Base-by-base conservation (phyloP, 2,888 invertebrate genomes). In the Drosophila maculinotata region DNA sequence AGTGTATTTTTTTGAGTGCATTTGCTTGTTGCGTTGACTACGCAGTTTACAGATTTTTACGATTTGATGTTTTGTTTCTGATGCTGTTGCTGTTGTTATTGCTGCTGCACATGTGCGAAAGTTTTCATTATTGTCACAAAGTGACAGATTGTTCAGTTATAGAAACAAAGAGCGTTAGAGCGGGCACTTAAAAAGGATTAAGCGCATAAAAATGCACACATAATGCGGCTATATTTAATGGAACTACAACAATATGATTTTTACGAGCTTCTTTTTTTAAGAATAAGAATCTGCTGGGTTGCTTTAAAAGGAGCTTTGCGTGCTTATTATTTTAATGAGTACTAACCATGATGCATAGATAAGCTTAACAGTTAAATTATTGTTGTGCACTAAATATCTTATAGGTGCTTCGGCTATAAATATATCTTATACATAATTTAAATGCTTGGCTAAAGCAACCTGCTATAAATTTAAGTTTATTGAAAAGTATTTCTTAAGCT, bases 11-110 rank as follows among this genome's bases (percentile, higher is more conserved):
- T 64, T 63, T 72, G 53, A 82, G 82, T 82, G 82, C 82, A 80
- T 86, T 82, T 86, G 86, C 86, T 82, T 82, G 82, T 82, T 86
- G 80, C 74, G 80, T 76, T 69, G 54, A 65, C 77, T 83, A 58
- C 77, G 73, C 73, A 69, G 62, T 48, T 69, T 69, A 38, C 75
- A 79, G 59, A 59, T 77, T 80, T 81, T 87, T 74, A 87, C 74
- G 81, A 84, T 77, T 66, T 57, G 65, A 35, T 69, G 20, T 47
- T 47, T 54, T 45, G 30, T 44, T 57, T 23, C 12, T 49, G 30
- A 14, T 36, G 44, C 10, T 33, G 7, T 56, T 4, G 7, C 8
- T 25, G 25, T 8, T 15, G 9, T 41, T 53, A 3, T 14, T 56
- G 30, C 47, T 57, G 47, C 31, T 62, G 62, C 62, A 65, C 60